Conservation (phyloP, 1,140 invertebrate species). For the Telenomus remus region DNA sequence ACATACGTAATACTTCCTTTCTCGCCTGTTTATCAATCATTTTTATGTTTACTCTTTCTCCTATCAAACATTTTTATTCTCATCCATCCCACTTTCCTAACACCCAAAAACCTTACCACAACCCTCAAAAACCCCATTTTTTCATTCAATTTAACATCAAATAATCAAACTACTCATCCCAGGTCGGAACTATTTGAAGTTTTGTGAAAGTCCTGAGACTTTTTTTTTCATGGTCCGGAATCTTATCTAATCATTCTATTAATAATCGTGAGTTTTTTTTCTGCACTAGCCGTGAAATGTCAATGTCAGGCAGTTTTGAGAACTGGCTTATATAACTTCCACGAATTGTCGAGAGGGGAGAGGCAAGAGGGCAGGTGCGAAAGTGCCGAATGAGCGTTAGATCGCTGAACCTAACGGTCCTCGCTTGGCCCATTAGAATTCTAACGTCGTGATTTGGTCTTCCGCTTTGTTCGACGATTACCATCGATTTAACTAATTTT, state of each 20-base stretch:
- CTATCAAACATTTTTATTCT: conserved; percentile 1
- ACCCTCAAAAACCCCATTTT: no score
- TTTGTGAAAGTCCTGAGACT: background rate
- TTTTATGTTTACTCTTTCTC: conserved; percentile 26
- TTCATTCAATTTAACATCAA: no score
- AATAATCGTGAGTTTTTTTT: conserved; percentile 19
- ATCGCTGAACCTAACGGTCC: conserved; percentile 50
- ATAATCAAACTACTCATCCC: no score
- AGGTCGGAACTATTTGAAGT: conserved; percentile 21
- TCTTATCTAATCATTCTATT: conserved; percentile 37
- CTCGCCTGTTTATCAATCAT: conserved; percentile 42
- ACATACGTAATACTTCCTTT: conserved; percentile 51
- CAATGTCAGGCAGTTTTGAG: conserved; percentile 31
- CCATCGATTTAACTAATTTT: conserved; percentile 47
- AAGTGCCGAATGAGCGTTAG: conserved; percentile 6
- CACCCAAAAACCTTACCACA: no score
- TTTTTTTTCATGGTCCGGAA: conserved; percentile 3
- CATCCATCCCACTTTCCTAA: no score
- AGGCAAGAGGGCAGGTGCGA: conserved; percentile 36
- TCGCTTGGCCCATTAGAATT: conserved; percentile 62
- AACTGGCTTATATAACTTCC: conserved; percentile 16
- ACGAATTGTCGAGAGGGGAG: background rate
- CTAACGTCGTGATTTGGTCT: conserved; percentile 60
- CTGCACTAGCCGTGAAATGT: conserved; percentile 21
- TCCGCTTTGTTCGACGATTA: conserved; percentile 51